Conservation (phyloP, 2,113 vertebrate genomes). For the Poeciliopsis occidentalis region DNA sequence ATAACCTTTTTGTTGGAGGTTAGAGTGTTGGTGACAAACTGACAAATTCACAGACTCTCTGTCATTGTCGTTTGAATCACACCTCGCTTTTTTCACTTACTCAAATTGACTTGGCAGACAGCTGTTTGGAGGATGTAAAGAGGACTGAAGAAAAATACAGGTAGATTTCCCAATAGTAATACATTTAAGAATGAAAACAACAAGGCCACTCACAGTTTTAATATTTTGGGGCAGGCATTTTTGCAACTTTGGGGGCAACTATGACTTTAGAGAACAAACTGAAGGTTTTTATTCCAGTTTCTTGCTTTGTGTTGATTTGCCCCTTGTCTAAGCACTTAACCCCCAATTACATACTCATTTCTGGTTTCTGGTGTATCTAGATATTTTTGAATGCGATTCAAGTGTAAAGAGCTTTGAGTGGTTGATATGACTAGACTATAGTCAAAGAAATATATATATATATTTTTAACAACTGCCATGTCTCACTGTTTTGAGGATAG, state of each 20-base stretch:
- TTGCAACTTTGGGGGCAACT: too few species aligned
- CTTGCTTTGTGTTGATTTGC: neutral
- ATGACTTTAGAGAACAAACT: neutral
- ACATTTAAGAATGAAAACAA: neutral
- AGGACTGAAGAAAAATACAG: conserved; percentile 31
- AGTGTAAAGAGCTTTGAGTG: neutral
- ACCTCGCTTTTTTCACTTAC: conserved; percentile 18
- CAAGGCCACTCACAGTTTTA: neutral
- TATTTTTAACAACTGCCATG: too few species aligned
- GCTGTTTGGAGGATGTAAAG: conserved; percentile 40
- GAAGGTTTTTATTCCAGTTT: neutral
- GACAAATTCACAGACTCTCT: conserved; percentile 43
- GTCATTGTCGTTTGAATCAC: conserved; percentile 36
- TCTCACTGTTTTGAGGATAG: neutral
- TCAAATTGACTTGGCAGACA: conserved; percentile 17
- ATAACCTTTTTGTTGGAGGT: conserved; percentile 2
- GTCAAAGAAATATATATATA: too few species aligned
- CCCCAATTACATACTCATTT: neutral
- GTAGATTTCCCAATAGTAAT: neutral
- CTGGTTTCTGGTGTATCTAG: neutral
- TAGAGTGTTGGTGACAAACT: conserved; percentile 49
- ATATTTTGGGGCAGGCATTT: neutral
- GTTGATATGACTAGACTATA: neutral
- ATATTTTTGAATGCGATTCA: neutral
- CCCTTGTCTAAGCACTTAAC: neutral